Evolutionary conservation across 2,113 vertebrate species (phyloP).

Genomic region (Corvus hawaiiensis): DNA sequence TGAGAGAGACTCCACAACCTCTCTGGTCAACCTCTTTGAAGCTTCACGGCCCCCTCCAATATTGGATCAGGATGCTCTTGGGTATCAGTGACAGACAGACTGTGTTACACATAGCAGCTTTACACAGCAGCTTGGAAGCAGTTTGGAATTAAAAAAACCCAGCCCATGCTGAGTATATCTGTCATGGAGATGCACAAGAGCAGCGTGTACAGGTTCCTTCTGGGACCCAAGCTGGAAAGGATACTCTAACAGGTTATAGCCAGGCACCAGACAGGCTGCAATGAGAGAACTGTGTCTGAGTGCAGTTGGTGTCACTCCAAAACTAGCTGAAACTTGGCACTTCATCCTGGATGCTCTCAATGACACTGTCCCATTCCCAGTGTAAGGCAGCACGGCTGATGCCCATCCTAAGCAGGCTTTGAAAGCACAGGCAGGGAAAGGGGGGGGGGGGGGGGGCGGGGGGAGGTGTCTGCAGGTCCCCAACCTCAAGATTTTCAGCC

Average conservation of each 20-base stretch:
- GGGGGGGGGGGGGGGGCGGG: too few species aligned
- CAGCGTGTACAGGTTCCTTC: background rate
- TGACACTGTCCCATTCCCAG: background rate
- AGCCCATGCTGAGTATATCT: background rate
- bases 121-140: background rate
- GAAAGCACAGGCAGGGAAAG: background rate
- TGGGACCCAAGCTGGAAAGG: background rate
- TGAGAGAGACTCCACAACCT: background rate
- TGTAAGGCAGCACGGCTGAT: background rate
- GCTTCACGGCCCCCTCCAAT: background rate
- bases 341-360: background rate
- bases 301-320: fast-evolving
- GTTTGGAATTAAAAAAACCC: background rate
- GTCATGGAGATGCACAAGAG: background rate
- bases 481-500: background rate
- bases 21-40: background rate
- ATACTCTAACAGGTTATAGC: background rate
- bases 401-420: background rate
- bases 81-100: background rate
- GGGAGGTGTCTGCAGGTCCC: background rate
- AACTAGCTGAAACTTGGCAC: background rate
- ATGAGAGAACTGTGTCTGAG: background rate
- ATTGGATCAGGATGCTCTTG: background rate
- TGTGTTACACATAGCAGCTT: background rate
- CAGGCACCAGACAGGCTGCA: background rate